A percentile compares a stretch with the other conserved stretches of the same genome.
These are phyloP conservation scores for Hyperoplus lanceolatus DNA, from an alignment of 2,797 vertebrate species.

Conservation along the genomic window DNA sequence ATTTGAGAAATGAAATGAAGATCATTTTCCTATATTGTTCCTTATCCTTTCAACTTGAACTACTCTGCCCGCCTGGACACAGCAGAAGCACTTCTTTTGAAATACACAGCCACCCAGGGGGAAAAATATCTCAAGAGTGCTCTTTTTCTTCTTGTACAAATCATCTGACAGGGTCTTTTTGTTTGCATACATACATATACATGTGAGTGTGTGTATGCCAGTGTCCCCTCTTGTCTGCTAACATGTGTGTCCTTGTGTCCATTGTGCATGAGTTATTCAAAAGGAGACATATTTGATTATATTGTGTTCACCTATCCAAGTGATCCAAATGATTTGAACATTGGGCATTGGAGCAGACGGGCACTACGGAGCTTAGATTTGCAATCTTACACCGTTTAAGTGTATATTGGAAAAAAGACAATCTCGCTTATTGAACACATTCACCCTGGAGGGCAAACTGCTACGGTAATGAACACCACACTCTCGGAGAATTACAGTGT, in stretches of 20 bases:
- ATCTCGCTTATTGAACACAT: constrained; percentile 90
- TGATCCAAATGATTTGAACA: constrained; percentile 85
- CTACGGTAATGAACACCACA: constrained; percentile 92
- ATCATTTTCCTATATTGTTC: no score
- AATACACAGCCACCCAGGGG: constrained; percentile 40
- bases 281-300: constrained; percentile 85
- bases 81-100: constrained; percentile 60
- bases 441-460: constrained; percentile 91
- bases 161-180: constrained; percentile 25
- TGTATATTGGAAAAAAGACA: constrained; percentile 89
- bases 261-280: constrained; percentile 70
- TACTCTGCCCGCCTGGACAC: constrained; percentile 40
- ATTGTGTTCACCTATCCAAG: constrained; percentile 82
- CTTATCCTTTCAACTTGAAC: background rate
- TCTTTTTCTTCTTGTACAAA: constrained; percentile 20
- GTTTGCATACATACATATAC: background rate
- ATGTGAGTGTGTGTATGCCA: constrained; percentile 9
- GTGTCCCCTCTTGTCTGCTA: constrained; percentile 36
- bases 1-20: no score
- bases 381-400: constrained; percentile 87
- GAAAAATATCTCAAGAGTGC: constrained; percentile 47
- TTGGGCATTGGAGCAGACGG: constrained; percentile 83
- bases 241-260: constrained; percentile 65
- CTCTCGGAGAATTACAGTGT: constrained; percentile 92
- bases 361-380: constrained; percentile 81